These are phyloP conservation scores for Bicyclus anynana DNA, from an alignment of 1,140 invertebrate species.

Conservation along the genomic window DNA sequence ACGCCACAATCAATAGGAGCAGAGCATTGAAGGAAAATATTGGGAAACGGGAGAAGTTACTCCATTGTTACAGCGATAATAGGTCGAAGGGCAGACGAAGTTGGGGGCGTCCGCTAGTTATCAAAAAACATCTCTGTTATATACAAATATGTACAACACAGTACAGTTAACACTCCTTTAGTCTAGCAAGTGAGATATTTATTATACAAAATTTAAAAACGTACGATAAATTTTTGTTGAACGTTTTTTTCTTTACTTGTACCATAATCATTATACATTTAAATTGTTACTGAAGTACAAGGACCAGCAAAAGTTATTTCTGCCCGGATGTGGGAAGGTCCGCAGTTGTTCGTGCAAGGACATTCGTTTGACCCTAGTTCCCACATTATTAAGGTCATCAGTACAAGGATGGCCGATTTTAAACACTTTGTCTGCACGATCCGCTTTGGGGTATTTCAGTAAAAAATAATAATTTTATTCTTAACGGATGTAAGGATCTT, in stretches of 20 bases:
- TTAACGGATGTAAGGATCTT: slow-evolving; percentile 1
- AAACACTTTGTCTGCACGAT: slow-evolving; percentile 26
- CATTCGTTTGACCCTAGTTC: slow-evolving; percentile 41
- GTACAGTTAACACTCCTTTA: too few relatives aligned
- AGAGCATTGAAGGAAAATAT: too few relatives aligned
- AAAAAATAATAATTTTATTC: slow-evolving; percentile 1
- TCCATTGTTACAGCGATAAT: too few relatives aligned
- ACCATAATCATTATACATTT: neutral
- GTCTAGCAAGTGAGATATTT: too few relatives aligned
- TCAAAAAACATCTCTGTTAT: too few relatives aligned
- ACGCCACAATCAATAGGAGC: too few relatives aligned
- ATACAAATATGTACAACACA: too few relatives aligned
- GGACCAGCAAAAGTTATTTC: slow-evolving; percentile 8
- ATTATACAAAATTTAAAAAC: neutral
- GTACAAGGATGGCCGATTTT: slow-evolving; percentile 22
- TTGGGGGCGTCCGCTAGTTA: too few relatives aligned
- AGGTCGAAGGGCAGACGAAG: too few relatives aligned
- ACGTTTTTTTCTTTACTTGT: neutral
- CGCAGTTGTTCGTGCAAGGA: slow-evolving; percentile 48
- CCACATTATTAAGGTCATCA: slow-evolving; percentile 47
- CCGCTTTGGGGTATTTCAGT: slow-evolving; percentile 19
- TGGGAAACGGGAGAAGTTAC: too few relatives aligned
- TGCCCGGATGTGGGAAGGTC: slow-evolving; percentile 49
- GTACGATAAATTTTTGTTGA: too few relatives aligned
- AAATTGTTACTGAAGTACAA: slow-evolving; percentile 4